Evolutionary conservation across 2,888 invertebrate genomes (phyloP), one percentile per base, ranked within the genome.

Genomic region (Epinotia nisella): DNA sequence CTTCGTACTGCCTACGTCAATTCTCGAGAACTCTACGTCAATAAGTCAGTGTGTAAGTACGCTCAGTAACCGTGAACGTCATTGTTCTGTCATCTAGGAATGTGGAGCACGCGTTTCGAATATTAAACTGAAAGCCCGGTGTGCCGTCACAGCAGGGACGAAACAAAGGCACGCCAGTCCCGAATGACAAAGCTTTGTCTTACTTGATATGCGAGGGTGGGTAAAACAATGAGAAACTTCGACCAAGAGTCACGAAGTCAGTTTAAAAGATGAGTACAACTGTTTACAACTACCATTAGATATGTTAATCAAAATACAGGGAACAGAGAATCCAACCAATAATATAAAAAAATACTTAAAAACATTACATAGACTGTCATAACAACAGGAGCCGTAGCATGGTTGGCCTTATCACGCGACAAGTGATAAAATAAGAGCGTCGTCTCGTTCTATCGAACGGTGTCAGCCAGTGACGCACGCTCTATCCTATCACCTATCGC

Each of bases 141-240:
- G n/a, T 51, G 49, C 29, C 51, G 51, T 64, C 53, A 53, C 3
- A 4, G 21, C 7, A 35, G 29, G 17, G 35, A 17, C n/a, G n/a
- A 35, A 13, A 64, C 64, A 65, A 64, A 51, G 53, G 53, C 53
- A 39, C 65, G 45, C 21, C 61, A 61, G 41, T n/a, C 45, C 45
- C 17, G 39, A 49, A n/a, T 59, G 56, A 7, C 61, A 61, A 13
- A 61, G 45, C 45, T 61, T 45, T 45, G 61, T 61, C 7, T 49
- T n/a, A n/a, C n/a, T n/a, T 49, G 49, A 49, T n/a, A 49, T 24
- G 39, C 13, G 60, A 60, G 60, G 19, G 21, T 19, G 13, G 39
- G 19, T 7, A 7, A 13, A 19, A 61, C 61, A 61, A 61, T 45
- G 21, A n/a, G 19, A 19, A 39, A 17, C 39, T 60, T 39, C 15